Base-by-base conservation (phyloP, 1,140 invertebrate genomes). In the Drosophila obscura region DNA sequence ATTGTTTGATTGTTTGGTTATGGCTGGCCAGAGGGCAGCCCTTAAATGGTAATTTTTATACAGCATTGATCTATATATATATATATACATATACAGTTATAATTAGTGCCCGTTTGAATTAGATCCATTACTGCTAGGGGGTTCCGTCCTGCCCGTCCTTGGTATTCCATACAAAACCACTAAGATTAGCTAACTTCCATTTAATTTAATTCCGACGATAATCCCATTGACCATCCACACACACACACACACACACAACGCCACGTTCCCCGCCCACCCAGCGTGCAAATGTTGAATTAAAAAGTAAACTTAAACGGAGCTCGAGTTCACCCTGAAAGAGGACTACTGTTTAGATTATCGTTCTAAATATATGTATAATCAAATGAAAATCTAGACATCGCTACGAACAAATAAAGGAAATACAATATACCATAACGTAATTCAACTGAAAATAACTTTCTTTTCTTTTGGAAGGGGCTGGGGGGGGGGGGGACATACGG, bases 361-460 rank as follows among this genome's bases (percentile, higher is more conserved):
- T 35, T 43, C 63, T 62, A 61, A 49, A 43, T 4, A 15, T 46
- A 71, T 4, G 11, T 39, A 13, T 63, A 52, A 44, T 64, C 53
- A 80, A 76, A 73, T 3, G 1, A 28, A 64, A 48, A 22, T 39
- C 31, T 44, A 59, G 13, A 75, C 65, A 51, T 49, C 26, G n/a
- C 50, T 46, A 81, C 43, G n/a, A 51, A 52, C 44, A 81, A 58
- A 46, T 45, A 64, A 64, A 58, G 43, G 43, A 73, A 43, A 62
- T 60, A 49, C 67, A 63, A 77, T 69, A 76, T 77, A 61, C 62
- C 58, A 63, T 53, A 78, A 52, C 26, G 19, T 65, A 49, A 31
- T 58, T 57, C 41, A 62, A 64, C 49, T 81, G 69, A 80, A 63
- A 15, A 68, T 41, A 35, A 67, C 48, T 87, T 71, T 81, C 43